Evolutionary conservation across 2,888 invertebrate species (phyloP), one percentile per base, ranked within the genome.

Genomic region (Platypus cylindrus): DNA sequence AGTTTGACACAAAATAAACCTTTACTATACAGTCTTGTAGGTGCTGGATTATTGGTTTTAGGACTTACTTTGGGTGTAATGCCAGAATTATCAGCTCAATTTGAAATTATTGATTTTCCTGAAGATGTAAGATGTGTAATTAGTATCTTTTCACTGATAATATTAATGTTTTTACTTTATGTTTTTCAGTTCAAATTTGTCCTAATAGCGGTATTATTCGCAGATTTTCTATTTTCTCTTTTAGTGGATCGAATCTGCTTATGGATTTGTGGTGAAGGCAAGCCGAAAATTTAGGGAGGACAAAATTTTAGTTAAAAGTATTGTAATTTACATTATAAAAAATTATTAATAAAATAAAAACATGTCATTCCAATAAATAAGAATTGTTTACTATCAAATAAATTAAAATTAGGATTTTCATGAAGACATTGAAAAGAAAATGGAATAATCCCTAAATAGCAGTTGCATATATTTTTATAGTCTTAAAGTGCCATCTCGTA

Each of bases 31-130:
- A 93, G 94, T 55, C 73, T 98, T 43, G 48, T 87, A 39, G 69
- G 80, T 44, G 90, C 94, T 4, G 81, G 82, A 17, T 74, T 73
- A 17, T 75, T 82, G 12, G 86, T 97, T 34, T 65, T 94, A 36
- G 74, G 78, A 24, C 68, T 99, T 29, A 85, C 93, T 3, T 72
- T 86, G 38, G 91, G 93, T 8, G 48, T 83, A 26, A 63, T 90
- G 37, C 87, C 94, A 1, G 89, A 90, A 44, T 65, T 97, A 40
- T 78, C 86, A 34, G 69, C 73, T 43, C 82, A 87, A 61, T 94
- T 98, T 66, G 91, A 97, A 70, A 85, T 99, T 44, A 89, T 98
- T 5, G 79, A 87, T 55, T 89, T 97, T 62, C 91, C 94, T 29
- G 65, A 73, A 12, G 86, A 91, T 58, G 94, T 94, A 65, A 75